These are phyloP conservation scores for Nymphicus hollandicus DNA, from an alignment of 2,113 vertebrate species.

Conservation along the genomic window DNA sequence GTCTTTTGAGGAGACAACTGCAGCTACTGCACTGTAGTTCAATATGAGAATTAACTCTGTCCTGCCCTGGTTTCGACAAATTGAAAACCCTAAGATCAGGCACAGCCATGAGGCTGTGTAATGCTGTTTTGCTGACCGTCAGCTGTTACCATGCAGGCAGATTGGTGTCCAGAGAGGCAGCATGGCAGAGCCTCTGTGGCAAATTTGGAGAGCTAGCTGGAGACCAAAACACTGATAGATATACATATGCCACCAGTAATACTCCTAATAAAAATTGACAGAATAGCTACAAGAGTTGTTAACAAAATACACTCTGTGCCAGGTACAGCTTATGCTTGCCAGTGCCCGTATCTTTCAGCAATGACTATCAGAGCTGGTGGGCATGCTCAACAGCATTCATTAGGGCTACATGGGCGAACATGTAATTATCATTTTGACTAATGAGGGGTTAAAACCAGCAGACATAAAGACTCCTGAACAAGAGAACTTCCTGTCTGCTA, in stretches of 20 bases:
- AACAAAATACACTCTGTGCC: background rate
- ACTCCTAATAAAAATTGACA: background rate
- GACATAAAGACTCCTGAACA: background rate
- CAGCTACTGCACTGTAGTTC: background rate
- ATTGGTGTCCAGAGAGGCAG: background rate
- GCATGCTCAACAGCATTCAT: background rate
- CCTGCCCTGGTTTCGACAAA: background rate
- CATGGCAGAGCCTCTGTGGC: background rate
- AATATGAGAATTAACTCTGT: background rate
- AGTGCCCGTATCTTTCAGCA: background rate
- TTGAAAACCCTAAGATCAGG: background rate
- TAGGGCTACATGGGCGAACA: background rate
- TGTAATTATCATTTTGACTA: fast-evolving
- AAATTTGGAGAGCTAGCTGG: background rate
- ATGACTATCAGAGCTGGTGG: background rate
- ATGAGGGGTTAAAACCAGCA: background rate
- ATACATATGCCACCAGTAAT: background rate
- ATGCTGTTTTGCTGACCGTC: fast-evolving
- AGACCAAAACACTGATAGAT: background rate
- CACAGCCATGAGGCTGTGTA: background rate
- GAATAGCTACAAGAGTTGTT: fast-evolving
- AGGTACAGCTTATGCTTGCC: background rate
- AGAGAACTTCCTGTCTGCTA: background rate
- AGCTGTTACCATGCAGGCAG: background rate
- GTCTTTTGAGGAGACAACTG: background rate